A percentile compares a stretch with the other conserved stretches of the same genome.
Evolutionary conservation across 2,113 vertebrate genomes (phyloP).

Genomic region (Ctenomys sociabilis): DNA sequence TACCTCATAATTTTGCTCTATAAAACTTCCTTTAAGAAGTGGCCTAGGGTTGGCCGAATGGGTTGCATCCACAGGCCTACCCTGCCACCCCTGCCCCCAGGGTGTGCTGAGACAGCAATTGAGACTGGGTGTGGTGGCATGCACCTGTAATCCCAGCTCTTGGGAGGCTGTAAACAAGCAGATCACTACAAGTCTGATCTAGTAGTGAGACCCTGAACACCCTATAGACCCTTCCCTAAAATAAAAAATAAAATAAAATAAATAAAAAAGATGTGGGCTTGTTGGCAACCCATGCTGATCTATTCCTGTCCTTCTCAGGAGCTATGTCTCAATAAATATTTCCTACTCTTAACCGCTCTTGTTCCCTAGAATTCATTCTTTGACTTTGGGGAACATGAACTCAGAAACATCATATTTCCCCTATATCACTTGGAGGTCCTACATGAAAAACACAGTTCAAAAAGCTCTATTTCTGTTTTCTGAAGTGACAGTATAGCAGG

Average conservation of each 20-base stretch:
- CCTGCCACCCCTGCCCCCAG: too few relatives aligned
- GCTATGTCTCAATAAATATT: background rate
- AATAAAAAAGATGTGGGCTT: background rate
- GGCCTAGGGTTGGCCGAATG: background rate
- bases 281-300: background rate
- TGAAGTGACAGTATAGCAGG: background rate
- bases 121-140: too few relatives aligned
- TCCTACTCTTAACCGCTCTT: background rate
- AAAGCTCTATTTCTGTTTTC: background rate
- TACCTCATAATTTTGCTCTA: background rate
- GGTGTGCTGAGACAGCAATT: too few relatives aligned
- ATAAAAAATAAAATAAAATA: too few relatives aligned
- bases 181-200: too few relatives aligned
- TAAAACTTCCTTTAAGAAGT: background rate
- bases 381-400: background rate
- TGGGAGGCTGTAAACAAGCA: too few relatives aligned
- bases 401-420: background rate
- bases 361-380: background rate
- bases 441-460: background rate
- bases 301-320: background rate
- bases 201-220: too few relatives aligned
- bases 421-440: background rate
- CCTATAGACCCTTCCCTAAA: too few relatives aligned
- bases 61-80: too few relatives aligned
- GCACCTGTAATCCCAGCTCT: too few relatives aligned